Evolutionary conservation across 2,888 invertebrate species (phyloP).

Genomic region (Eristalis pertinax): DNA sequence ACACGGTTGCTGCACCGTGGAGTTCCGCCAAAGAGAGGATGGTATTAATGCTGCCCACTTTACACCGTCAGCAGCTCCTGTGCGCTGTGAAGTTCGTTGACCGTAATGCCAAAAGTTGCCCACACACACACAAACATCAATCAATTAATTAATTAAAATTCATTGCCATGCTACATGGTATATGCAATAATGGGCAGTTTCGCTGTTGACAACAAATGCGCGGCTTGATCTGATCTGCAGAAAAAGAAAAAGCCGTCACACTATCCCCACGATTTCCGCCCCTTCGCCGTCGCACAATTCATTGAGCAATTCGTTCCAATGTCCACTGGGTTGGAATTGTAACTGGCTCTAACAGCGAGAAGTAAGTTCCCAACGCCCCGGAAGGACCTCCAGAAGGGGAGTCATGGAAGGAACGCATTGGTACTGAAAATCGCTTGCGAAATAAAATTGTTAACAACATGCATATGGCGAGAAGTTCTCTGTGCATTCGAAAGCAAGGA

Average conservation of each 20-base stretch:
- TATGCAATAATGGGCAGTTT: constrained; percentile 67
- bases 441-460: constrained; percentile 33
- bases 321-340: constrained; percentile 20
- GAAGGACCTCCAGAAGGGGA: constrained; percentile 3
- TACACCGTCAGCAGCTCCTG: neutral
- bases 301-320: constrained; percentile 18
- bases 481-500: neutral
- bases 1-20: constrained; percentile 1
- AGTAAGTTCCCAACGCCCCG: neutral
- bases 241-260: constrained; percentile 15
- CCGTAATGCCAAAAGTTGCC: constrained; percentile 10
- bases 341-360: constrained; percentile 7
- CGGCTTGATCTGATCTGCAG: too few species aligned
- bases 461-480: neutral
- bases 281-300: constrained; percentile 37
- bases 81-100: constrained; percentile 11
- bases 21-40: constrained; percentile 11
- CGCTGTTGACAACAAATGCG: constrained; percentile 63
- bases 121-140: constrained; percentile 33
- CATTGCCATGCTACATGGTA: constrained; percentile 68
- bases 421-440: constrained; percentile 36
- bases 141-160: constrained; percentile 71
- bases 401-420: neutral
- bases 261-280: neutral
- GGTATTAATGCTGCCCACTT: constrained; percentile 48